phyloP scores from a whole-genome alignment of 2,888 invertebrate species.

The Perithous albicinctus region DNA sequence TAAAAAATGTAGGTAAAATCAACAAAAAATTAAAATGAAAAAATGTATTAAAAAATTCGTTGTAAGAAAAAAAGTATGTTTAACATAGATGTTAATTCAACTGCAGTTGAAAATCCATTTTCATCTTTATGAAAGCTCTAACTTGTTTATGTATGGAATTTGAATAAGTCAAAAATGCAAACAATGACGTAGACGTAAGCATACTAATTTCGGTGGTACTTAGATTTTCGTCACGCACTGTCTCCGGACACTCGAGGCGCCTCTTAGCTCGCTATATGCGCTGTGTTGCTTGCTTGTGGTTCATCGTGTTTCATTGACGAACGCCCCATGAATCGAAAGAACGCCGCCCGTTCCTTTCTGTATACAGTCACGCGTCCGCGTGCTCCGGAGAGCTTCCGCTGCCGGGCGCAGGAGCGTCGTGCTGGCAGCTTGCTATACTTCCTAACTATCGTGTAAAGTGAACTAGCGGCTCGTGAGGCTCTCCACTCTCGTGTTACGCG shows the following conservation, averaged over 20 bases:
- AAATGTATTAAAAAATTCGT: too few species aligned
- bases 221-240: constrained; percentile 61
- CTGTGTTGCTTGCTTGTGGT: constrained; percentile 20
- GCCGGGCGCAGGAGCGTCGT: constrained; percentile 5
- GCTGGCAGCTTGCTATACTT: constrained; percentile 51
- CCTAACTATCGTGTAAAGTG: constrained; percentile 40
- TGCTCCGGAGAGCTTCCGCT: constrained; percentile 47
- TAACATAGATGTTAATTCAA: too few species aligned
- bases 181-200: not conserved
- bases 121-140: too few species aligned
- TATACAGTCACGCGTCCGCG: constrained; percentile 44
- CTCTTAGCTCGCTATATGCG: constrained; percentile 6
- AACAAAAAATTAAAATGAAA: too few species aligned
- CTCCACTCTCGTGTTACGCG: constrained; percentile 20
- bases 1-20: too few species aligned
- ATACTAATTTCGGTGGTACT: constrained; percentile 44
- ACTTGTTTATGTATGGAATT: not conserved
- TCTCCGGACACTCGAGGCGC: constrained; percentile 50
- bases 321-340: constrained; percentile 66
- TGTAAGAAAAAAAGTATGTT: too few species aligned
- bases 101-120: too few species aligned
- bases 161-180: not conserved
- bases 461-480: not conserved
- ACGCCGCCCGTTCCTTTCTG: not conserved
- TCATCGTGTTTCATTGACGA: constrained; percentile 69